These are phyloP conservation scores for Allolobophora icterica DNA, from an alignment of 2,888 invertebrate genomes.

Conservation along the genomic window DNA sequence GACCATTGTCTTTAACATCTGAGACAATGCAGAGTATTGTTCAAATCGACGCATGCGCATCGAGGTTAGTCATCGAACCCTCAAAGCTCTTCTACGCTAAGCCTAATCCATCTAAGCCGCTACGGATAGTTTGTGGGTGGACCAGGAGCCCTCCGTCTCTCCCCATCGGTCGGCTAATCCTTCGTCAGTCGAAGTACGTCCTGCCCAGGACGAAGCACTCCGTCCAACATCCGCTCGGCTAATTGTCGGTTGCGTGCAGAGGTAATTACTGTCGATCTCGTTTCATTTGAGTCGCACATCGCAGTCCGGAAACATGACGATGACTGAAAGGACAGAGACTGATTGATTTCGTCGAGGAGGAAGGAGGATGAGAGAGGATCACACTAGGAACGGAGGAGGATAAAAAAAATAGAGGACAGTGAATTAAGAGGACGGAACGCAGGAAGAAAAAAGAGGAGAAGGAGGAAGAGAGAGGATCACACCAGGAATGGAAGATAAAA, in stretches of 20 bases:
- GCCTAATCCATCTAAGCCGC: not conserved
- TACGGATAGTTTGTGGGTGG: no score
- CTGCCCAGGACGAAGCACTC: not conserved
- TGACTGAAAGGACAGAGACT: not conserved
- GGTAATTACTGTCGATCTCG: slow-evolving; percentile 3
- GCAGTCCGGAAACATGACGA: not conserved
- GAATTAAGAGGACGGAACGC: not conserved
- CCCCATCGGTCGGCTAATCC: slow-evolving; percentile 17
- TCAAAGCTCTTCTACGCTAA: not conserved
- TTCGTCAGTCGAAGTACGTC: not conserved
- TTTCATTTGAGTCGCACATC: slow-evolving; percentile 8
- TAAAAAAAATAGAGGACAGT: not conserved
- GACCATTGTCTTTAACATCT: not conserved
- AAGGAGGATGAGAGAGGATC: not conserved
- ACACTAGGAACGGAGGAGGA: not conserved
- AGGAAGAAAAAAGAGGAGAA: not conserved
- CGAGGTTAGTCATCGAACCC: not conserved
- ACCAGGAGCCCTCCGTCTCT: not conserved
- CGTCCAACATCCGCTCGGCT: not conserved
- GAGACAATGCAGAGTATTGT: not conserved
- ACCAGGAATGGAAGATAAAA: not conserved
- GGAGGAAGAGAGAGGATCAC: not conserved
- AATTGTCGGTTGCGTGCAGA: not conserved
- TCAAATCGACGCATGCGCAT: not conserved
- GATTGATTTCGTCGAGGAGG: not conserved